Evolutionary conservation across 2,888 invertebrate species (phyloP).

Genomic region (Heliconius hortense): DNA sequence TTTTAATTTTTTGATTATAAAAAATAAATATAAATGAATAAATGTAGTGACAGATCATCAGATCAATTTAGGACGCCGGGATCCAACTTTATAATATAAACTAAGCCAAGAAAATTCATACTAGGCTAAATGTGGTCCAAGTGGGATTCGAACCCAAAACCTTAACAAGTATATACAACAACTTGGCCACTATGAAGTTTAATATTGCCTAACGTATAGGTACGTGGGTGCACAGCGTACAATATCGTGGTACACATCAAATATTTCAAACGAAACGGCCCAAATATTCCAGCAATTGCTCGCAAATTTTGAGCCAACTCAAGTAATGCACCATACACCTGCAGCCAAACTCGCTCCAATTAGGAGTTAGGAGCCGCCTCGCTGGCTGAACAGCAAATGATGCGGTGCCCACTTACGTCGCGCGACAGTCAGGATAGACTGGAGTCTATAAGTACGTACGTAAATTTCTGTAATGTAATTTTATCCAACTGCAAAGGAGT

Average conservation of each 20-base stretch:
- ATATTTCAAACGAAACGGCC: conserved; percentile 74
- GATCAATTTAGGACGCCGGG: neutral
- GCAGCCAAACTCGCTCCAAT: conserved; percentile 82
- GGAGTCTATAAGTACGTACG: conserved; percentile 54
- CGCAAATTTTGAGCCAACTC: conserved; percentile 80
- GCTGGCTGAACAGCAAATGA: conserved; percentile 80
- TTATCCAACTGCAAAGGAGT: neutral
- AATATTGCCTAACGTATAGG: neutral
- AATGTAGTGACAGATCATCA: too few relatives aligned
- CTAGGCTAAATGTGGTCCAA: neutral
- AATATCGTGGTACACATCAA: conserved; percentile 54
- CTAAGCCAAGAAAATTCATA: neutral
- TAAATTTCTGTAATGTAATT: conserved; percentile 8
- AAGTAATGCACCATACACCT: conserved; percentile 81
- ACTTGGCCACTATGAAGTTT: neutral
- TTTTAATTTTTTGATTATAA: too few relatives aligned
- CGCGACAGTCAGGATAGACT: conserved; percentile 66
- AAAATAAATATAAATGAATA: too few relatives aligned
- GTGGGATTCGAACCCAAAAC: neutral
- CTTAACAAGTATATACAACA: neutral
- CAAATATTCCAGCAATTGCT: conserved; percentile 75
- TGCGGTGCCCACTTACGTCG: conserved; percentile 77
- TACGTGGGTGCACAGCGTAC: neutral
- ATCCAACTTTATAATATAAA: neutral
- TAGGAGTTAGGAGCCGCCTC: conserved; percentile 78